Evolutionary conservation across 1,140 invertebrate species (phyloP), one percentile per base, ranked within the genome.

Genomic region (Leptinotarsa lineolata): DNA sequence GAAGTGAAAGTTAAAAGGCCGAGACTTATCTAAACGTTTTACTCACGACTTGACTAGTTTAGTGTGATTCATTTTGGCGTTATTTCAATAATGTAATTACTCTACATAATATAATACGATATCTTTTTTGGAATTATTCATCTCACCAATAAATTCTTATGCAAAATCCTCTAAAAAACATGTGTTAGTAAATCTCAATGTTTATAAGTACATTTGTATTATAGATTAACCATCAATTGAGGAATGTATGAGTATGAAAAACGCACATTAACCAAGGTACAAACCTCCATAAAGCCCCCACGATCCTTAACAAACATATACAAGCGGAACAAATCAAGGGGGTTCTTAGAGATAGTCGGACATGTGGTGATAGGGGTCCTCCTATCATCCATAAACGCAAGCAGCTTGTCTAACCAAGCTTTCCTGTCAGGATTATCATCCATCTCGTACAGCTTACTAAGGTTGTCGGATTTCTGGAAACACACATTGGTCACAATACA

Each of bases 281-380:
- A 90, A 91, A 98, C 96, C 92, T 98, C 96, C 86, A 97, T 91
- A 90, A 98, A 97, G 83, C 97, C 97, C 84, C 96, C 96, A 83
- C 95, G 91, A 82, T 98, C 96, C 88, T 96, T 95, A 82, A 98
- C 96, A 86, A 92, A 92, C 85, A 94, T 88, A 86, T 99, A 99
- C 79, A 99, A 92, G 82, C 94, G 90, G 90, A 95, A 99, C 79
- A 99, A 92, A 91, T 99, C 97, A 80, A 99, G 90, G 81, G 96
- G 95, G 88, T 97, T 96, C 90, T 99, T 99, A 86, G 94, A 96
- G 86, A 99, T 98, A 80, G 95, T 96, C 61, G 97, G 97, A 88
- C 96, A 97, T 78, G 95, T 92, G 72, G 94, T 94, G 78, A 99
- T 95, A 61, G 97, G 95, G 75, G 94, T 93, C 78, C 94, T 92